Conservation (phyloP, 2,113 vertebrate species). For the Macquaria ambigua region DNA sequence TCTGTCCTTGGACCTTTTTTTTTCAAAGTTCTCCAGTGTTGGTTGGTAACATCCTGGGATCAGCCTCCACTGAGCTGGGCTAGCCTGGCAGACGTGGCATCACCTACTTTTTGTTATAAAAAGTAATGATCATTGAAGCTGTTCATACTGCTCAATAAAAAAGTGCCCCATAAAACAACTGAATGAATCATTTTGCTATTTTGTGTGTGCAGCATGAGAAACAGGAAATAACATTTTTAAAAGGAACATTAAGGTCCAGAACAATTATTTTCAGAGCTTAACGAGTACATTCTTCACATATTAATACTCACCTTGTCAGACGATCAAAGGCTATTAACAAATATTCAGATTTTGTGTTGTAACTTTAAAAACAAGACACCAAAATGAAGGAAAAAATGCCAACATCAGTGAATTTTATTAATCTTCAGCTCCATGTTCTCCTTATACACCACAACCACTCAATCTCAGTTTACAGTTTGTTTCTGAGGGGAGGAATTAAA, state of each 20-base stretch:
- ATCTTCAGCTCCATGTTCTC: conserved; percentile 80
- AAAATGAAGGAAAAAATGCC: conserved; percentile 65
- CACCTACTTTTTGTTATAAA: conserved; percentile 81
- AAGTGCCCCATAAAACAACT: conserved; percentile 77
- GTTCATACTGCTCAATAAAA: conserved; percentile 83
- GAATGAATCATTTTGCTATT: conserved; percentile 29
- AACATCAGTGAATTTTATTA: conserved; percentile 88
- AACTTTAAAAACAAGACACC: conserved; percentile 31
- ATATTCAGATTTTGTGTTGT: background rate
- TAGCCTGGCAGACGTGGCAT: conserved; percentile 74
- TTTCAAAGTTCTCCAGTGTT: conserved; percentile 66
- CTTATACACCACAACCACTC: conserved; percentile 74
- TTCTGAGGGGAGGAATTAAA: conserved; percentile 78
- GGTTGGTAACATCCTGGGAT: conserved; percentile 85
- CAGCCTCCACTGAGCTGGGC: conserved; percentile 76
- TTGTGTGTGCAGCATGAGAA: conserved; percentile 9
- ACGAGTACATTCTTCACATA: background rate
- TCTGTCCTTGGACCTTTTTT: conserved; percentile 37
- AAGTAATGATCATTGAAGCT: conserved; percentile 74
- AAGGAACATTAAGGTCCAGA: background rate
- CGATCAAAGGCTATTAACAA: background rate
- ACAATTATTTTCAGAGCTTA: background rate
- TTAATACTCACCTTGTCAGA: background rate
- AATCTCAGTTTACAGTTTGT: conserved; percentile 78
- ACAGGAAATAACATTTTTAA: background rate